A percentile compares a stretch with the other conserved stretches of the same genome.
These are phyloP conservation scores for Nannoperca obscura DNA, from an alignment of 2,797 vertebrate species.

Conservation along the genomic window DNA sequence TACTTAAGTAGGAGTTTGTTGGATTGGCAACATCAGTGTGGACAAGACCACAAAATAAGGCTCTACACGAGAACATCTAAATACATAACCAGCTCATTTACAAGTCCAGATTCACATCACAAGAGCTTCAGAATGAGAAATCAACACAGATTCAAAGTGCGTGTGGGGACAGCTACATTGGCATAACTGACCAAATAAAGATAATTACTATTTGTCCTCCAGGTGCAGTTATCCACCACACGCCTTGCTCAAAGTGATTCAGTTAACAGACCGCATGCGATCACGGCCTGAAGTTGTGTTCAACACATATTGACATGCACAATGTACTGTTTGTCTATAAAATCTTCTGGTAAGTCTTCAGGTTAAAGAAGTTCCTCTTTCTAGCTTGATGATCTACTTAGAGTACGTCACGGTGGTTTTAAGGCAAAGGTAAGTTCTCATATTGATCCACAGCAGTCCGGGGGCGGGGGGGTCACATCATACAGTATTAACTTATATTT, in stretches of 20 bases:
- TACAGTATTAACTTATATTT: background rate
- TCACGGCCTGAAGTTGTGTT: background rate
- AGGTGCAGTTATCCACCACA: background rate
- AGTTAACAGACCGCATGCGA: background rate
- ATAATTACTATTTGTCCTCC: conserved; percentile 20
- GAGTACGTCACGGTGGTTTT: background rate
- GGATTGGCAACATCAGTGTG: background rate
- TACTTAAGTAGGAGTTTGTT: background rate
- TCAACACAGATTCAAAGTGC: background rate
- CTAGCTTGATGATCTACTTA: too few relatives aligned
- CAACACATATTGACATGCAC: background rate
- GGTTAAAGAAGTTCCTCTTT: background rate
- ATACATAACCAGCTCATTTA: background rate
- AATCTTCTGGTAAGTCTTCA: background rate
- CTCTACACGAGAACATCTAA: background rate
- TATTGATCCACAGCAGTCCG: background rate
- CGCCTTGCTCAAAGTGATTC: background rate
- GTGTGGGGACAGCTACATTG: background rate
- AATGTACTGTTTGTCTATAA: background rate
- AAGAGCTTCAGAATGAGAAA: background rate
- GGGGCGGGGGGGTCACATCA: background rate
- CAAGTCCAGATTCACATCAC: background rate
- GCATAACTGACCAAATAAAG: background rate
- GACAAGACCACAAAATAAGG: background rate
- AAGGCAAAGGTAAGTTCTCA: background rate